phyloP scores from a whole-genome alignment of 2,113 vertebrate genomes.

The Lepidothrix coronata region DNA sequence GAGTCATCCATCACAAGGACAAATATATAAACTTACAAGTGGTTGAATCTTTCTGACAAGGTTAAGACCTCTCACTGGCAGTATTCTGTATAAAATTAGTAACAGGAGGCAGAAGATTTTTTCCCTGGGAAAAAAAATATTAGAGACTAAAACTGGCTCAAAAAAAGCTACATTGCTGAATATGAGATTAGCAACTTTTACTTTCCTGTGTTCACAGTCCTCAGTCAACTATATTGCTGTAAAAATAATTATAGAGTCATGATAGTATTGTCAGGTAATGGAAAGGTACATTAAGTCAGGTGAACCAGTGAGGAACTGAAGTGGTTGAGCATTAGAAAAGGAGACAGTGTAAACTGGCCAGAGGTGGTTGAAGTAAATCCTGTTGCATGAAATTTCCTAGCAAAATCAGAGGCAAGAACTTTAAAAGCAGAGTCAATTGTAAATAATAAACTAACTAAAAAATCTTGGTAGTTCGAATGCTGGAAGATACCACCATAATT shows the following conservation, averaged over 20 bases:
- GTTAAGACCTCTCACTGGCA: conserved; percentile 29
- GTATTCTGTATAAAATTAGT: conserved; percentile 38
- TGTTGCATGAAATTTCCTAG: background rate
- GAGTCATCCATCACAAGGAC: conserved; percentile 50
- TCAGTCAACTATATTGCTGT: background rate
- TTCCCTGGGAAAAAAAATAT: background rate
- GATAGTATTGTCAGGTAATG: background rate
- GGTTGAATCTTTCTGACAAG: conserved; percentile 43
- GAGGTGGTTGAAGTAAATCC: background rate
- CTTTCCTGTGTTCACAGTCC: background rate
- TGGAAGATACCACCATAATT: background rate
- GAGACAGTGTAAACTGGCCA: background rate
- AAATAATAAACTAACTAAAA: background rate
- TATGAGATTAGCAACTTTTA: background rate
- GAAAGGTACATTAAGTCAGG: background rate
- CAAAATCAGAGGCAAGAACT: background rate
- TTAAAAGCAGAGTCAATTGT: background rate
- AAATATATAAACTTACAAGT: conserved; percentile 48
- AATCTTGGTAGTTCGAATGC: background rate
- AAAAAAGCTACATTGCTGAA: background rate
- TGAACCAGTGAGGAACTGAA: background rate
- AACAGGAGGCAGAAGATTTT: conserved; percentile 36
- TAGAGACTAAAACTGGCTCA: background rate
- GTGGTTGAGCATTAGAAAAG: background rate
- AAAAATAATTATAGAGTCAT: background rate